phyloP scores from a whole-genome alignment of 2,888 invertebrate genomes.

The Chrysolina americana region DNA sequence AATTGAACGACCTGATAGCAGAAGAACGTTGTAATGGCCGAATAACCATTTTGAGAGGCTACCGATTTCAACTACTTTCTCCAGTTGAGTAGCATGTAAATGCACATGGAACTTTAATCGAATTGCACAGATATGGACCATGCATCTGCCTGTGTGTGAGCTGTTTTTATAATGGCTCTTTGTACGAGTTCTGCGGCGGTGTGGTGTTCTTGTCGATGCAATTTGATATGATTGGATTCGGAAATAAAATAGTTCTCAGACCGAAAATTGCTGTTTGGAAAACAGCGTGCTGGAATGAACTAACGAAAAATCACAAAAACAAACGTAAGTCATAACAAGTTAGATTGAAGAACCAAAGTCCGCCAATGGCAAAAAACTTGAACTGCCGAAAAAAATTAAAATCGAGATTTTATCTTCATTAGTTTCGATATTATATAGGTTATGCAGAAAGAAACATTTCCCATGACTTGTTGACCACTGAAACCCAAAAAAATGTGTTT shows the following conservation, averaged over 20 bases:
- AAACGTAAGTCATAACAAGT: too few relatives aligned
- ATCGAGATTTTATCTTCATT: too few relatives aligned
- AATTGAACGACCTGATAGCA: constrained; percentile 59
- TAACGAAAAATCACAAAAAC: too few relatives aligned
- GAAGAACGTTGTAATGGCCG: constrained; percentile 53
- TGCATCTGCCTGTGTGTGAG: constrained; percentile 23
- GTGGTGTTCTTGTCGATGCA: constrained; percentile 13
- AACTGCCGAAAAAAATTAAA: too few relatives aligned
- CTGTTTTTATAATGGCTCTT: constrained; percentile 15
- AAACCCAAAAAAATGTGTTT: too few relatives aligned
- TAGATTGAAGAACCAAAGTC: too few relatives aligned
- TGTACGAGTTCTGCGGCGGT: constrained; percentile 2
- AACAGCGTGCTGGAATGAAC: background rate
- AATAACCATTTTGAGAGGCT: constrained; percentile 53
- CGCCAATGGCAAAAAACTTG: too few relatives aligned
- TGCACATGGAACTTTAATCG: constrained; percentile 43
- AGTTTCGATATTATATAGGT: too few relatives aligned
- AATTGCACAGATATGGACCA: constrained; percentile 38
- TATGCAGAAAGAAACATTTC: too few relatives aligned
- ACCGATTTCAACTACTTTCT: constrained; percentile 43
- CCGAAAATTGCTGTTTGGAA: background rate
- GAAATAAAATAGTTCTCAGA: background rate
- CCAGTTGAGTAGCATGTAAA: constrained; percentile 43
- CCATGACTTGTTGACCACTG: too few relatives aligned
- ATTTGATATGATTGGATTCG: background rate